Evolutionary conservation across 2,113 vertebrate genomes (phyloP).

Genomic region (Oryzias melastigma): DNA sequence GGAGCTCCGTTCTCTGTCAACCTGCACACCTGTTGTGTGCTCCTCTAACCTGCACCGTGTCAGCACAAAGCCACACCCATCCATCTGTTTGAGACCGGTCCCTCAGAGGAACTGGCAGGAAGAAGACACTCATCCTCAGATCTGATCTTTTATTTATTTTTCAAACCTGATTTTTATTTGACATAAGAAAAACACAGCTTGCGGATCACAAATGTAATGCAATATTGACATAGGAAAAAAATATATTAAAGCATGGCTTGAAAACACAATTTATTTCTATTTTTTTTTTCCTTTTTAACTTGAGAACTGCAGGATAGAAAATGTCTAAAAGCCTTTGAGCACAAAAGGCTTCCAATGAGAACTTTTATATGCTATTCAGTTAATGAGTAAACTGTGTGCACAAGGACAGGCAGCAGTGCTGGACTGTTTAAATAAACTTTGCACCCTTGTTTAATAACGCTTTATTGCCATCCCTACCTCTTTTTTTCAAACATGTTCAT

Average conservation of each 20-base stretch:
- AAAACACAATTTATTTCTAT: background rate
- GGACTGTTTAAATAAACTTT: slow-evolving; percentile 63
- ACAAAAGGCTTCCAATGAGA: background rate
- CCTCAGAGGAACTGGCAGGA: slow-evolving; percentile 7
- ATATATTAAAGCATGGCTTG: background rate
- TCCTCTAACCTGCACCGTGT: slow-evolving; percentile 20
- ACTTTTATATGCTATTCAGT: slow-evolving; percentile 18
- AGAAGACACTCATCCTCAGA: slow-evolving; percentile 2
- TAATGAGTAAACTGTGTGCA: slow-evolving; percentile 70
- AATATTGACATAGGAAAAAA: background rate
- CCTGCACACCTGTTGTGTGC: slow-evolving; percentile 37
- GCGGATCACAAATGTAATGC: background rate
- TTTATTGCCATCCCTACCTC: slow-evolving; percentile 55
- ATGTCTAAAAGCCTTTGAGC: background rate
- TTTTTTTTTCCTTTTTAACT: background rate
- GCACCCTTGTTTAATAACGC: slow-evolving; percentile 41
- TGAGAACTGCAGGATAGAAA: background rate
- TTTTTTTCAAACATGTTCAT: background rate
- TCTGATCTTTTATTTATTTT: background rate
- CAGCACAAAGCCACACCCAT: slow-evolving; percentile 51
- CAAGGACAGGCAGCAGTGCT: slow-evolving; percentile 8
- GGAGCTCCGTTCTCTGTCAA: slow-evolving; percentile 9
- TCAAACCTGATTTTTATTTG: background rate
- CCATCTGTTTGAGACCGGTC: slow-evolving; percentile 28
- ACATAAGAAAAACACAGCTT: background rate